Percentiles rank a stretch among this genome's conserved stretches.
Evolutionary conservation across 2,888 invertebrate species (phyloP).

Genomic region (Heliconius sara): DNA sequence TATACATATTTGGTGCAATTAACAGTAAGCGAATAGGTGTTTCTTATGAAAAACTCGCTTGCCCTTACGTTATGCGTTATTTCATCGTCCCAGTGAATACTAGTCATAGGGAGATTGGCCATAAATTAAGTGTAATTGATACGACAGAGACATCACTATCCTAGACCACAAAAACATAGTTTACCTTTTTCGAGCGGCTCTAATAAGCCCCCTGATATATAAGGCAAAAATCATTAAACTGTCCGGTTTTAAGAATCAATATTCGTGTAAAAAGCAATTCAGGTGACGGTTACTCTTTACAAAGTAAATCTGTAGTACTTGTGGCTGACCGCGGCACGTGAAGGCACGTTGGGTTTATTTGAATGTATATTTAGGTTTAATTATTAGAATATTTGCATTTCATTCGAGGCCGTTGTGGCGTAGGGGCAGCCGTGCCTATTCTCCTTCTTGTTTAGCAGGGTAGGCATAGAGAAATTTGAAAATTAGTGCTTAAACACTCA

Average conservation of each 20-base stretch:
- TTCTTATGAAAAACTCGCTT: constrained; percentile 25
- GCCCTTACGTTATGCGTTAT: constrained; percentile 24
- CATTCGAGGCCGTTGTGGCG: no score
- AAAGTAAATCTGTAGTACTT: constrained; percentile 51
- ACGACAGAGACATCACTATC: constrained; percentile 50
- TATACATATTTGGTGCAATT: constrained; percentile 36
- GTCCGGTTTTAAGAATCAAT: constrained; percentile 47
- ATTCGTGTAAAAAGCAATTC: constrained; percentile 47
- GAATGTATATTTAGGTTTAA: constrained; percentile 17
- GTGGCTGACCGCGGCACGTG: constrained; percentile 55
- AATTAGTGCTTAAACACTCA: not conserved
- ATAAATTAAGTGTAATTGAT: constrained; percentile 50
- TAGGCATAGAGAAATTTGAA: not conserved
- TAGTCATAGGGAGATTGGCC: constrained; percentile 44
- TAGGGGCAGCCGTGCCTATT: no score
- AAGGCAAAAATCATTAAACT: constrained; percentile 51
- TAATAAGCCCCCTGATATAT: constrained; percentile 48
- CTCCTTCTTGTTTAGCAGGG: no score
- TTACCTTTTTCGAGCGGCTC: constrained; percentile 46
- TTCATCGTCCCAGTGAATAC: constrained; percentile 39
- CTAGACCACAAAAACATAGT: constrained; percentile 44
- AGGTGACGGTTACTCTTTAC: constrained; percentile 42
- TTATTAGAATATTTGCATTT: not conserved
- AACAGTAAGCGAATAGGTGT: constrained; percentile 30
- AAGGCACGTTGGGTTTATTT: constrained; percentile 45